Evolutionary conservation across 2,113 vertebrate genomes (phyloP).

Genomic region (Oreocharis arfaki): DNA sequence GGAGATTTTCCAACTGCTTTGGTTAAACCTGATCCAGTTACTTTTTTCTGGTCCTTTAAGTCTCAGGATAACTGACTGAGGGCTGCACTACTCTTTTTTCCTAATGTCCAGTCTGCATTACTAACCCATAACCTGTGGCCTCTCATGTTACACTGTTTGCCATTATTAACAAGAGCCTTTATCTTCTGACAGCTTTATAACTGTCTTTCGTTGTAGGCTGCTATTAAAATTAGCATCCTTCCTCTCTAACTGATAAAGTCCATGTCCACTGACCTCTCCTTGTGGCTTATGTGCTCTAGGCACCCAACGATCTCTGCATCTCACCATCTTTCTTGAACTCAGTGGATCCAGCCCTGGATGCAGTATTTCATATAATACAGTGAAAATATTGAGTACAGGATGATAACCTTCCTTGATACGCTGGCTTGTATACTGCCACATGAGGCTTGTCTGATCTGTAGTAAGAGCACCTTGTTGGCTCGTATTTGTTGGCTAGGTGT

Average conservation of each 20-base stretch:
- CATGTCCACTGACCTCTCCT: not conserved
- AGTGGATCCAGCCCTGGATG: not conserved
- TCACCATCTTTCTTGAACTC: not conserved
- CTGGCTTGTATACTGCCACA: not conserved
- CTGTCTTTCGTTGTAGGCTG: not conserved
- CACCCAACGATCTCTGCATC: not conserved
- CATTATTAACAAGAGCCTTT: not conserved
- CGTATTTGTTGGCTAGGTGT: not conserved
- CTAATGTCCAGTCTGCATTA: not conserved
- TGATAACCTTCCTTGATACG: not conserved
- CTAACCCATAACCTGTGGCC: not conserved
- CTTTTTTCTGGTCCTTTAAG: not conserved
- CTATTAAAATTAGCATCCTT: not conserved
- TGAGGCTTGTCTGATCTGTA: not conserved
- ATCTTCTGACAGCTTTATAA: not conserved
- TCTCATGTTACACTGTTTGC: not conserved
- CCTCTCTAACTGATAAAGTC: not conserved
- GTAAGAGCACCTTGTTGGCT: not conserved
- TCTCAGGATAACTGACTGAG: not conserved
- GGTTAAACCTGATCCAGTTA: not conserved
- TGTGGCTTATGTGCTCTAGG: not conserved
- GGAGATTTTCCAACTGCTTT: not conserved
- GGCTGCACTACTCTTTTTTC: not conserved
- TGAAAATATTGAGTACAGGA: not conserved
- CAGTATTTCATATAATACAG: not conserved